Percentiles rank a stretch among this genome's conserved stretches.
phyloP scores from a whole-genome alignment of 2,113 vertebrate species.

The Gymnobelideus leadbeateri region DNA sequence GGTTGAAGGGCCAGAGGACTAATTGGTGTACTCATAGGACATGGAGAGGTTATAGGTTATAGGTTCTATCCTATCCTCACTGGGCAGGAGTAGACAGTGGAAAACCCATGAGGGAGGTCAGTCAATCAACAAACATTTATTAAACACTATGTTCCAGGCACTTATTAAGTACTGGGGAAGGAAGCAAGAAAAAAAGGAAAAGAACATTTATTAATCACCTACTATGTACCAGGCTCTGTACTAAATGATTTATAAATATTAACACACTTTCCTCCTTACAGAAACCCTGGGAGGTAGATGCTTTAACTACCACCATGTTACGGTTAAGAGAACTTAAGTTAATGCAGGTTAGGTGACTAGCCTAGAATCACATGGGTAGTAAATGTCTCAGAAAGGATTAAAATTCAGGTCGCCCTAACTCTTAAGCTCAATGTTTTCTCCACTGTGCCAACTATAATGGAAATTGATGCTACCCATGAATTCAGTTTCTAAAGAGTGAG shows the following conservation, averaged over 20 bases:
- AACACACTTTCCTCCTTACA: background rate
- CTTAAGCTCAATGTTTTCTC: background rate
- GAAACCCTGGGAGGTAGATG: background rate
- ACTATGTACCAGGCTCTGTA: no score
- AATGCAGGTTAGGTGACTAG: background rate
- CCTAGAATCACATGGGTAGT: background rate
- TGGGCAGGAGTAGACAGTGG: background rate
- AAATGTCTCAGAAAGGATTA: background rate
- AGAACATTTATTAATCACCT: background rate
- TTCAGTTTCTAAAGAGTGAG: background rate
- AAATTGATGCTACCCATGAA: background rate
- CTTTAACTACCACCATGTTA: background rate
- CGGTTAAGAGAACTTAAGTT: background rate
- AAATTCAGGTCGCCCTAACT: background rate
- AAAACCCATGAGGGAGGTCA: background rate
- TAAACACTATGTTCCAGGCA: background rate
- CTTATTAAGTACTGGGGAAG: background rate
- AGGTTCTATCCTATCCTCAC: background rate
- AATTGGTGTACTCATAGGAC: background rate
- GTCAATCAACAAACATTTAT: background rate
- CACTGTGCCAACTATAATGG: background rate
- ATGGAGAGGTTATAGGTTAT: background rate
- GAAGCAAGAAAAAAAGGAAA: background rate
- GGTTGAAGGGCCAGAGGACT: background rate
- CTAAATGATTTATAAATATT: background rate